phyloP scores from a whole-genome alignment of 2,113 vertebrate genomes.

The Oreotrochilus melanogaster region DNA sequence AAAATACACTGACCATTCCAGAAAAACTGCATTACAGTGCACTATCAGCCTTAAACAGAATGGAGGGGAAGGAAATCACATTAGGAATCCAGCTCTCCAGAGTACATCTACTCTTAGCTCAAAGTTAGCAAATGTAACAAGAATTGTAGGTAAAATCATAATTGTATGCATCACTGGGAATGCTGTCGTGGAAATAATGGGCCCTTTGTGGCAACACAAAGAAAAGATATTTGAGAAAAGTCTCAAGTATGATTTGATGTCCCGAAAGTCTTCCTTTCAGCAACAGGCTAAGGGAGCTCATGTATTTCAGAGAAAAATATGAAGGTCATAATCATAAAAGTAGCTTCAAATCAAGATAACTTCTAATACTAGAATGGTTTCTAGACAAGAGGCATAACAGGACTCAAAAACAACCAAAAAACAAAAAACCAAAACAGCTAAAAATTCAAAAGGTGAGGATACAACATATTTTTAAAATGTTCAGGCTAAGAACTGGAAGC shows the following conservation, averaged over 20 bases:
- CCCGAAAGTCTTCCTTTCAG: background rate
- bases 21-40: background rate
- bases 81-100: background rate
- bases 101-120: background rate
- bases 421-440: background rate
- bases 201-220: background rate
- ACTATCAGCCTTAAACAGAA: background rate
- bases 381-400: background rate
- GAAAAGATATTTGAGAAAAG: background rate
- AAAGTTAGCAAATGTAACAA: background rate
- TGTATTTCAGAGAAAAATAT: background rate
- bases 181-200: background rate
- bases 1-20: background rate
- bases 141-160: background rate
- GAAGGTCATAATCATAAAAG: background rate
- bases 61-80: background rate
- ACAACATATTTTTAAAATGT: background rate
- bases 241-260: background rate
- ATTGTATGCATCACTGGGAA: background rate
- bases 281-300: background rate
- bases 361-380: background rate
- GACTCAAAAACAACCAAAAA: background rate
- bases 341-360: background rate
- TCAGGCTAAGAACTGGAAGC: background rate
- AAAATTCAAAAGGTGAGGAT: background rate